A percentile compares a stretch with the other conserved stretches of the same genome.
These are phyloP conservation scores for Caradrina kadenii DNA, from an alignment of 2,888 invertebrate genomes.

Conservation along the genomic window DNA sequence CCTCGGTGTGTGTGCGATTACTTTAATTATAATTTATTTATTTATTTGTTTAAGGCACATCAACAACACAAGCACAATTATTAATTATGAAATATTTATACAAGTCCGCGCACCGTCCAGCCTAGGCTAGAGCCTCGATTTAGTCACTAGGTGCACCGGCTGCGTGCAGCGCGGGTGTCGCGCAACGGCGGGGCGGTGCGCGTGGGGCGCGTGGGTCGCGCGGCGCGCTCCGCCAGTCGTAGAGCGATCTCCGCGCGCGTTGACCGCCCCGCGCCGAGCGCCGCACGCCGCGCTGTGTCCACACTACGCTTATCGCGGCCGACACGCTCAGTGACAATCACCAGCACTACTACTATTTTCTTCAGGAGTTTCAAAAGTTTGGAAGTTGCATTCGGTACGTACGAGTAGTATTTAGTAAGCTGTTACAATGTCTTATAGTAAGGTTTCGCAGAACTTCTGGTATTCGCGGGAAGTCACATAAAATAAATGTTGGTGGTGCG, in stretches of 20 bases:
- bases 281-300: constrained; percentile 1
- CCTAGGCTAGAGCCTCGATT: background rate
- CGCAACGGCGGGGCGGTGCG: background rate
- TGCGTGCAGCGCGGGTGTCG: constrained; percentile 6
- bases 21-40: too few relatives aligned
- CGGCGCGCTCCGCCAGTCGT: constrained; percentile 43
- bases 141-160: background rate
- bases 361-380: constrained; percentile 44
- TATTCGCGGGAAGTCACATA: constrained; percentile 50
- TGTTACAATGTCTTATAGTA: constrained; percentile 18
- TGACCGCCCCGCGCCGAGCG: constrained; percentile 21
- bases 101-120: too few relatives aligned
- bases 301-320: constrained; percentile 51
- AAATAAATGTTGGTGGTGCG: constrained; percentile 51
- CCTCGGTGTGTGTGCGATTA: too few relatives aligned
- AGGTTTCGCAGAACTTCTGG: constrained; percentile 34
- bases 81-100: background rate
- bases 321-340: constrained; percentile 19
- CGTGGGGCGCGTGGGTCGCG: background rate
- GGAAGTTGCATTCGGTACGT: constrained; percentile 39
- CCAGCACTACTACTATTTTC: constrained; percentile 8
- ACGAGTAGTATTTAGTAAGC: constrained; percentile 33
- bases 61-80: too few relatives aligned
- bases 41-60: too few relatives aligned
- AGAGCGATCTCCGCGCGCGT: constrained; percentile 50